A percentile compares a stretch with the other conserved stretches of the same genome.
Evolutionary conservation across 2,797 vertebrate species (phyloP).

Genomic region (Prunella strophiata): DNA sequence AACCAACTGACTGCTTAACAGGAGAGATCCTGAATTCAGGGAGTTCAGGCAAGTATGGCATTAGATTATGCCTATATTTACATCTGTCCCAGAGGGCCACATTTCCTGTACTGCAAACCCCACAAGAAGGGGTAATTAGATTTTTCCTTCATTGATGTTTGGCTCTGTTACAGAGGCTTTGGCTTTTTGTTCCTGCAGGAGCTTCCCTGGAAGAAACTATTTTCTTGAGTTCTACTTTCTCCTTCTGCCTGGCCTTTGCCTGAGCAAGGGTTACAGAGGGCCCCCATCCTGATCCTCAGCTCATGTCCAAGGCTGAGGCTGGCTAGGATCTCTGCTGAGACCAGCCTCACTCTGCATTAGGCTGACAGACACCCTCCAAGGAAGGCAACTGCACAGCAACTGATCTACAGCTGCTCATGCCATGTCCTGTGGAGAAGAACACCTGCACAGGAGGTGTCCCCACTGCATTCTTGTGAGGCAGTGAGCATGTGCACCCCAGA

Average conservation of each 20-base stretch:
- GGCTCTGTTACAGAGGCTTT: background rate
- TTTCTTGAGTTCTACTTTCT: background rate
- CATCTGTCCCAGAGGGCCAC: background rate
- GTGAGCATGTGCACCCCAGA: background rate
- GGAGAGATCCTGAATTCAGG: background rate
- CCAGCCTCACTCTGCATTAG: background rate
- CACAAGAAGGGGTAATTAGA: background rate
- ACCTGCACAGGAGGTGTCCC: background rate
- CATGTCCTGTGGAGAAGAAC: background rate
- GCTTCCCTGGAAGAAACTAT: background rate
- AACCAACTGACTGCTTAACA: background rate
- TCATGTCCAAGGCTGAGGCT: background rate
- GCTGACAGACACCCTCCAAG: background rate
- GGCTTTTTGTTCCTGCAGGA: background rate
- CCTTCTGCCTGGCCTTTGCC: background rate
- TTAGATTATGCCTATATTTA: conserved; percentile 3
- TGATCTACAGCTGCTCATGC: background rate
- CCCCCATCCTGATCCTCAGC: background rate
- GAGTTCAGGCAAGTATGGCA: background rate
- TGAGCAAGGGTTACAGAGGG: background rate
- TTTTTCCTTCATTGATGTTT: conserved; percentile 9
- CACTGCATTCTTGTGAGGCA: background rate
- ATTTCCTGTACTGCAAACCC: conserved; percentile 20
- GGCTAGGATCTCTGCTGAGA: background rate
- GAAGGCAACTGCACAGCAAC: background rate